Evolutionary conservation across 2,797 vertebrate species (phyloP).

Genomic region (Steatocranus sp.): DNA sequence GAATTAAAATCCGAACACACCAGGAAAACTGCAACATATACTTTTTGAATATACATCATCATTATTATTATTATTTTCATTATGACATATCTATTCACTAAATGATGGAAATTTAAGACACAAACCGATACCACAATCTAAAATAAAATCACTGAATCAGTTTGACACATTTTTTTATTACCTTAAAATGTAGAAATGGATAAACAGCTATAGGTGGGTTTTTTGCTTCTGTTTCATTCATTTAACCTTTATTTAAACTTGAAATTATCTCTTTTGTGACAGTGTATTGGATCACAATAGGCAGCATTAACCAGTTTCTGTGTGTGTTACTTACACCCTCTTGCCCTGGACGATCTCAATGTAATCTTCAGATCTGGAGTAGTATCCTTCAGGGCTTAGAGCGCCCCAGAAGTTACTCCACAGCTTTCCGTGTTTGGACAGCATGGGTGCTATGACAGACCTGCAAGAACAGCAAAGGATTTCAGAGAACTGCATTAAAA

Average conservation of each 20-base stretch:
- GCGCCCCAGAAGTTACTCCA: slow-evolving; percentile 95
- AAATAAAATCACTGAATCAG: background rate
- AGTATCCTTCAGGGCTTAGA: slow-evolving; percentile 84
- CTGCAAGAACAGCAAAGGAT: slow-evolving; percentile 37
- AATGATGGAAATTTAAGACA: fast-evolving
- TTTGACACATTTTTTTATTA: fast-evolving
- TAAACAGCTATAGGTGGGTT: background rate
- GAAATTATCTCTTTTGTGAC: background rate
- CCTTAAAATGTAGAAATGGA: background rate
- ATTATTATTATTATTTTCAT: background rate
- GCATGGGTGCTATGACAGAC: slow-evolving; percentile 82
- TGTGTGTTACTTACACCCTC: slow-evolving; percentile 73
- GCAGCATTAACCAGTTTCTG: background rate
- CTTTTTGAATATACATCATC: background rate
- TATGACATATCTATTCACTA: background rate
- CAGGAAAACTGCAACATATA: background rate
- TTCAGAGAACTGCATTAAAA: background rate
- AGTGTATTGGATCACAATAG: fast-evolving
- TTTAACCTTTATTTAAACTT: background rate
- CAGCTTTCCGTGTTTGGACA: slow-evolving; percentile 86
- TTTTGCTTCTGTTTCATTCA: fast-evolving
- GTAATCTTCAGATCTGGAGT: slow-evolving; percentile 87
- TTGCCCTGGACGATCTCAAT: slow-evolving; percentile 90
- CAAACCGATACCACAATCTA: background rate
- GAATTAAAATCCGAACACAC: fast-evolving